Conservation (phyloP, 2,797 vertebrate species). For the Lophius americanus region DNA sequence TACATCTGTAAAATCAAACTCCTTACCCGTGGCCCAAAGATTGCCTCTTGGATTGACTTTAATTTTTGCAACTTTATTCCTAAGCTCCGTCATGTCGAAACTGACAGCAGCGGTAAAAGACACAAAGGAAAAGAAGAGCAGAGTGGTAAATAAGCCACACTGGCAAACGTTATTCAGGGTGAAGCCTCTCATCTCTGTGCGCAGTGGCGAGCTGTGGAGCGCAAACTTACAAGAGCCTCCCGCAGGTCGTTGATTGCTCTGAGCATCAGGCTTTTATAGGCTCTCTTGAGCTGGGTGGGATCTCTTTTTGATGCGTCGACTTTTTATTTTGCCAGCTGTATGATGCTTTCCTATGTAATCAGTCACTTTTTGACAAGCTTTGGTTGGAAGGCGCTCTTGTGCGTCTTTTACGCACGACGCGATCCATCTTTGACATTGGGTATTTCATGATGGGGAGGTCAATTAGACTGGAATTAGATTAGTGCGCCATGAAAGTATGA, state of each 20-base stretch:
- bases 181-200: constrained; percentile 73
- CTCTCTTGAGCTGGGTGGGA: constrained; percentile 60
- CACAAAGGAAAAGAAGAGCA: constrained; percentile 82
- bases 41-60: constrained; percentile 91
- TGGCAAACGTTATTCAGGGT: constrained; percentile 59
- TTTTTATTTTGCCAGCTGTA: constrained; percentile 33
- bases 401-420: constrained; percentile 56
- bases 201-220: constrained; percentile 31
- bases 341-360: neutral
- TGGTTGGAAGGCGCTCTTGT: constrained; percentile 6
- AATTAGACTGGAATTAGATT: too few species aligned
- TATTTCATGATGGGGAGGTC: too few species aligned
- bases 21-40: constrained; percentile 94
- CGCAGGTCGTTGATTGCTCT: constrained; percentile 28
- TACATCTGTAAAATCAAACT: neutral
- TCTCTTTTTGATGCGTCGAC: constrained; percentile 38
- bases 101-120: constrained; percentile 78
- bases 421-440: too few species aligned
- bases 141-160: constrained; percentile 72
- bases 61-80: constrained; percentile 87
- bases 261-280: constrained; percentile 65
- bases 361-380: constrained; percentile 24
- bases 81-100: constrained; percentile 86
- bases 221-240: constrained; percentile 41
- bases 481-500: too few species aligned